A percentile compares a stretch with the other conserved stretches of the same genome.
Conservation (phyloP, 2,797 vertebrate species). For the Merluccius polli region DNA sequence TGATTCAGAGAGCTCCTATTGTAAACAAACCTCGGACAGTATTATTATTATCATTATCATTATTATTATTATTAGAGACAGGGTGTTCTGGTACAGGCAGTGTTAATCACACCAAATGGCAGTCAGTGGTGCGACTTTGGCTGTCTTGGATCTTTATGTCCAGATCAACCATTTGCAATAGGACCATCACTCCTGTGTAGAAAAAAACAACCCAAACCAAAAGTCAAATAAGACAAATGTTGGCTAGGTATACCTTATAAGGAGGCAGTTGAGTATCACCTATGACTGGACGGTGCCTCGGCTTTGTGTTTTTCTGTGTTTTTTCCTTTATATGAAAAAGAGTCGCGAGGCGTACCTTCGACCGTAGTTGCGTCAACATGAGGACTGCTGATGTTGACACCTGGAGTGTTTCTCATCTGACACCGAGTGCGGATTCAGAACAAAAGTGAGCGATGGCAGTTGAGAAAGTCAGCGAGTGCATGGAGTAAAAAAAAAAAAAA, state of each 20-base stretch:
- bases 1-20: conserved; percentile 73
- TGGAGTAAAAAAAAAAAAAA: conserved; percentile 22
- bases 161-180: conserved; percentile 55
- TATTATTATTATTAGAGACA: conserved; percentile 51
- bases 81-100: conserved; percentile 73
- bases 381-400: conserved; percentile 64
- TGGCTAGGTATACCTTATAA: conserved; percentile 5
- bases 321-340: conserved; percentile 51
- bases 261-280: conserved; percentile 63
- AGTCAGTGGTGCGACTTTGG: conserved; percentile 56
- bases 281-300: conserved; percentile 42
- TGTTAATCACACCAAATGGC: conserved; percentile 75
- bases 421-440: conserved; percentile 42
- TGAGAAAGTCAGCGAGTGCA: conserved; percentile 55
- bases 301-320: conserved; percentile 38
- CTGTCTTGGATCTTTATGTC: conserved; percentile 42
- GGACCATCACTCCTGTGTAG: conserved; percentile 65
- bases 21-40: conserved; percentile 73
- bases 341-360: conserved; percentile 62
- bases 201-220: conserved; percentile 67
- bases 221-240: not conserved
- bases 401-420: conserved; percentile 44
- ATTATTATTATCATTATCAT: not conserved
- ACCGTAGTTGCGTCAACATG: conserved; percentile 63
- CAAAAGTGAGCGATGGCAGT: conserved; percentile 45